Evolutionary conservation across 2,113 vertebrate species (phyloP).

Genomic region (Accipiter virgatus): DNA sequence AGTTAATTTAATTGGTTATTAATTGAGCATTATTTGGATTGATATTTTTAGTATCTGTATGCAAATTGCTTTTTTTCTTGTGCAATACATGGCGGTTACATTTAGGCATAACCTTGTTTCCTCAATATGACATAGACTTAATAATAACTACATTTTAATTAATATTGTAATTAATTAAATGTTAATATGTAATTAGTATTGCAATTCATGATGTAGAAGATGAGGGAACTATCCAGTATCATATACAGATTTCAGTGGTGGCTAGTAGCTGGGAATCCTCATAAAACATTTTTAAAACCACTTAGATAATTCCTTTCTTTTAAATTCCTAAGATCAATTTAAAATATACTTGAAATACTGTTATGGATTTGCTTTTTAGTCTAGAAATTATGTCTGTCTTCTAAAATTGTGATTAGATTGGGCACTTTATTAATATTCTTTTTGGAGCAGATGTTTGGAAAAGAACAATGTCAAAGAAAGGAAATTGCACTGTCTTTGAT

Average conservation of each 20-base stretch:
- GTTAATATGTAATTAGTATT: background rate
- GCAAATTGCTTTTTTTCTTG: constrained; percentile 14
- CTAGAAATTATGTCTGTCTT: background rate
- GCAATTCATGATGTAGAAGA: background rate
- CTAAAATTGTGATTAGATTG: background rate
- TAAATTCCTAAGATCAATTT: background rate
- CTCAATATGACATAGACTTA: background rate
- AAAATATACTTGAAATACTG: background rate
- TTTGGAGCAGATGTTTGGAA: background rate
- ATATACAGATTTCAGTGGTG: background rate
- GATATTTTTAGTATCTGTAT: background rate
- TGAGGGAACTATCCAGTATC: background rate
- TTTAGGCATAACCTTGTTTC: background rate
- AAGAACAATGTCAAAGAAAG: background rate
- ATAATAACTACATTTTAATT: background rate
- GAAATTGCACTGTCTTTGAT: background rate
- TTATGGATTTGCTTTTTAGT: background rate
- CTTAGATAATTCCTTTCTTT: background rate
- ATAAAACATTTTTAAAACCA: background rate
- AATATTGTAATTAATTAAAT: background rate
- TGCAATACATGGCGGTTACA: background rate
- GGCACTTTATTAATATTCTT: background rate
- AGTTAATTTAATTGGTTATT: background rate
- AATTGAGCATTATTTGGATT: background rate
- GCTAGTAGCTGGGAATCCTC: background rate